These are phyloP conservation scores for Diorhabda sublineata DNA, from an alignment of 1,140 invertebrate species.

Conservation along the genomic window DNA sequence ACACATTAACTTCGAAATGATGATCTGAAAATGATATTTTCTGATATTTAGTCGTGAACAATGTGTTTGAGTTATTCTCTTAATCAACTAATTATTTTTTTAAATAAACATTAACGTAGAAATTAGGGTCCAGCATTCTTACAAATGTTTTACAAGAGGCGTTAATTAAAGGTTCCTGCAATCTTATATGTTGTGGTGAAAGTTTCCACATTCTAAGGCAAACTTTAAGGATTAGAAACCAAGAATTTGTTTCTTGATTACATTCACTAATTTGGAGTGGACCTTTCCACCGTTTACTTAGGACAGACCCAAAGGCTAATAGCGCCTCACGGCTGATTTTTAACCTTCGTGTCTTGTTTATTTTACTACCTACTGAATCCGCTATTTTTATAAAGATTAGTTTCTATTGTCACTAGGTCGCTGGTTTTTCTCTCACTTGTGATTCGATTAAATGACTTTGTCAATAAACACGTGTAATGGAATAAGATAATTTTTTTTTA, in stretches of 20 bases:
- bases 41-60: no score
- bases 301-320: background rate
- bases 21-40: no score
- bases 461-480: no score
- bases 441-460: background rate
- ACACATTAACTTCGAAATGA: no score
- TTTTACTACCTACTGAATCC: conserved; percentile 1
- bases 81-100: no score
- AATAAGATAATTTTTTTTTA: no score
- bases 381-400: conserved; percentile 1
- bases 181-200: background rate
- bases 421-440: background rate
- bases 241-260: background rate
- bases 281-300: background rate
- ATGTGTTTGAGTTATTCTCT: no score
- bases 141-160: no score
- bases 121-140: no score
- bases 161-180: background rate
- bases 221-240: background rate
- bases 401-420: background rate
- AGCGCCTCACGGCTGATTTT: background rate
- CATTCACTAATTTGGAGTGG: conserved; percentile 1
- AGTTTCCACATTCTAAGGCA: background rate
- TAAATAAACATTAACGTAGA: no score
- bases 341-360: background rate